These are phyloP conservation scores for Hypsopygia costalis DNA, from an alignment of 2,888 invertebrate species.

Conservation along the genomic window DNA sequence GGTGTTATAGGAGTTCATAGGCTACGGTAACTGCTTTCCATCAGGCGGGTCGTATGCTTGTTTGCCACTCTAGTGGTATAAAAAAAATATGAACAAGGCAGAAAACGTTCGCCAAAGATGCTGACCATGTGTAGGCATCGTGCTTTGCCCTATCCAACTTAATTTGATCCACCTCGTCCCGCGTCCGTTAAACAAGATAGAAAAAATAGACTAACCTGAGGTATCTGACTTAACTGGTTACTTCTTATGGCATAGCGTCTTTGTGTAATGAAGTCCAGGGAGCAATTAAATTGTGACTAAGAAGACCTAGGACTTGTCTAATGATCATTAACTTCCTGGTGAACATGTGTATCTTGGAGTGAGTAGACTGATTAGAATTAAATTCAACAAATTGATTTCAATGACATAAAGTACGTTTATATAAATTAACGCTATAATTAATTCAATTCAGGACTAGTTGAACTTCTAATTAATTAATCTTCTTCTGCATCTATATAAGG, in stretches of 20 bases:
- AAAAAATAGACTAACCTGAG: slow-evolving; percentile 28
- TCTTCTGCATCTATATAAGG: too few species aligned
- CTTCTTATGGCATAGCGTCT: slow-evolving; percentile 25
- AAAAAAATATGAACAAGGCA: too few species aligned
- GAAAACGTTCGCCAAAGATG: background rate
- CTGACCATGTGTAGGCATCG: slow-evolving; percentile 18
- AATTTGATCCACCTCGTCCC: slow-evolving; percentile 29
- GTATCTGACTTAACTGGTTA: slow-evolving; percentile 36
- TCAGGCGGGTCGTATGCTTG: too few species aligned
- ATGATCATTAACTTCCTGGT: slow-evolving; percentile 5
- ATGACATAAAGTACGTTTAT: too few species aligned
- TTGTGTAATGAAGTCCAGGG: slow-evolving; percentile 19
- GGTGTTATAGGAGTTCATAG: too few species aligned
- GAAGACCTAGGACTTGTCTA: slow-evolving; percentile 5
- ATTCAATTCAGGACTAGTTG: too few species aligned
- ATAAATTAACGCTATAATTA: too few species aligned
- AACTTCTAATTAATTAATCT: too few species aligned
- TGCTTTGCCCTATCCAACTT: slow-evolving; percentile 29
- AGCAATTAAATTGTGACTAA: slow-evolving; percentile 17
- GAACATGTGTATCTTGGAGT: background rate
- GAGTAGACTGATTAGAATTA: too few species aligned
- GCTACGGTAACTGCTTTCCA: too few species aligned
- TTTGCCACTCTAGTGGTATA: too few species aligned
- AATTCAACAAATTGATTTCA: too few species aligned
- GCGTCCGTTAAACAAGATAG: slow-evolving; percentile 24